These are phyloP conservation scores for Micropoecilia bifurca DNA, from an alignment of 2,797 vertebrate species.

Conservation along the genomic window DNA sequence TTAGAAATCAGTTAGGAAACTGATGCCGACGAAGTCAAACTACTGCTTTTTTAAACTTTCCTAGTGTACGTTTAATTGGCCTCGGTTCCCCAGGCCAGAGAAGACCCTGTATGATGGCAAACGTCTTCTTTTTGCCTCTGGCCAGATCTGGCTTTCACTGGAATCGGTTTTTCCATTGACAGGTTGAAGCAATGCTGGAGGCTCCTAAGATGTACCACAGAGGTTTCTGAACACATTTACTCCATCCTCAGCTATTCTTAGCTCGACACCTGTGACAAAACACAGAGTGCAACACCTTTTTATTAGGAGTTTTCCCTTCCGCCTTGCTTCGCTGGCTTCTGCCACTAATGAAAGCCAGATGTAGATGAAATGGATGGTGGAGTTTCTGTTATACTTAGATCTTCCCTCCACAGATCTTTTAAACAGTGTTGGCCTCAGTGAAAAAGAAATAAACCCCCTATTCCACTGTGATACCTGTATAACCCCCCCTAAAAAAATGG, in stretches of 20 bases:
- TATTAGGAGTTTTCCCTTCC: conserved; percentile 40
- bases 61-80: background rate
- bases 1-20: background rate
- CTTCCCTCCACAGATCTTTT: background rate
- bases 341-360: conserved; percentile 47
- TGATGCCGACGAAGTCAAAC: background rate
- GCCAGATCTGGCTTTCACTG: conserved; percentile 14
- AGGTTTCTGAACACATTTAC: conserved; percentile 39
- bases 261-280: conserved; percentile 46
- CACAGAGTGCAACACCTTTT: conserved; percentile 37
- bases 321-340: conserved; percentile 19
- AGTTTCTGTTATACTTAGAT: background rate
- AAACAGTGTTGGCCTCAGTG: background rate
- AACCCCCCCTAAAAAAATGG: background rate
- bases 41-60: background rate
- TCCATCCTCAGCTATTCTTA: conserved; percentile 41
- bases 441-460: conserved; percentile 1
- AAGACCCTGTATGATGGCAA: background rate
- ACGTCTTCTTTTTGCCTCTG: background rate
- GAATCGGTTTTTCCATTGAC: conserved; percentile 43
- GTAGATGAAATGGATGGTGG: background rate
- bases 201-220: conserved; percentile 31
- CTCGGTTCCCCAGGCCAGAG: background rate
- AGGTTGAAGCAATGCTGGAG: conserved; percentile 33
- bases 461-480: background rate